Percentiles rank a stretch among this genome's conserved stretches.
These are phyloP conservation scores for Anarsia innoxiella DNA, from an alignment of 2,888 invertebrate species.

Conservation along the genomic window DNA sequence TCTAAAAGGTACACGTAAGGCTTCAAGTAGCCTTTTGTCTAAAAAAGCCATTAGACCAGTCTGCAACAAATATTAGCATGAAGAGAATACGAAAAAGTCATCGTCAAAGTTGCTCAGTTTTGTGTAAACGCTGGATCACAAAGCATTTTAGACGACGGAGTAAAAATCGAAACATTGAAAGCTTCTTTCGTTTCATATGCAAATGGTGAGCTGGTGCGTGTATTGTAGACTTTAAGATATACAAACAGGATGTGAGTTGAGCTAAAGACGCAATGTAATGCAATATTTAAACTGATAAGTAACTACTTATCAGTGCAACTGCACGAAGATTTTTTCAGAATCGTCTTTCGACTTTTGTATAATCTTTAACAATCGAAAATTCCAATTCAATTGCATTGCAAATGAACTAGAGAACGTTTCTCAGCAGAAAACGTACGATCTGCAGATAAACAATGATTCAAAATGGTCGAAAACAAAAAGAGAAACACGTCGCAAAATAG, in stretches of 20 bases:
- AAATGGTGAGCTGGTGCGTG: slow-evolving; percentile 45
- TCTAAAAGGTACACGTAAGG: not conserved
- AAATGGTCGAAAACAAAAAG: slow-evolving; percentile 1
- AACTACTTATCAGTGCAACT: too few relatives aligned
- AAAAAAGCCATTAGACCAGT: slow-evolving; percentile 11
- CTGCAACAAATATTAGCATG: slow-evolving; percentile 24
- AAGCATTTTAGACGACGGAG: slow-evolving; percentile 34
- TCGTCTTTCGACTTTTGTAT: too few relatives aligned
- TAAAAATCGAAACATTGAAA: slow-evolving; percentile 59
- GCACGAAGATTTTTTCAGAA: too few relatives aligned
- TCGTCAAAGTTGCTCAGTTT: slow-evolving; percentile 2
- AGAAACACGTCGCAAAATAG: not conserved
- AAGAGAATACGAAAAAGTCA: slow-evolving; percentile 19
- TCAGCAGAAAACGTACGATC: too few relatives aligned
- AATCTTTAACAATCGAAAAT: too few relatives aligned
- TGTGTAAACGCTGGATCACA: slow-evolving; percentile 37
- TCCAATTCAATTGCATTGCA: too few relatives aligned
- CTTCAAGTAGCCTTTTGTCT: slow-evolving; percentile 2
- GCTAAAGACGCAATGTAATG: too few relatives aligned
- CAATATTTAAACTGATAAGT: too few relatives aligned
- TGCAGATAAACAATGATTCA: not conserved
- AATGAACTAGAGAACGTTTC: too few relatives aligned
- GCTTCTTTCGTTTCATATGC: slow-evolving; percentile 57
- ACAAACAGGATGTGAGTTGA: too few relatives aligned
- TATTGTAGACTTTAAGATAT: slow-evolving; percentile 41